These are phyloP conservation scores for Mallotus villosus DNA, from an alignment of 2,797 vertebrate species.

Conservation along the genomic window DNA sequence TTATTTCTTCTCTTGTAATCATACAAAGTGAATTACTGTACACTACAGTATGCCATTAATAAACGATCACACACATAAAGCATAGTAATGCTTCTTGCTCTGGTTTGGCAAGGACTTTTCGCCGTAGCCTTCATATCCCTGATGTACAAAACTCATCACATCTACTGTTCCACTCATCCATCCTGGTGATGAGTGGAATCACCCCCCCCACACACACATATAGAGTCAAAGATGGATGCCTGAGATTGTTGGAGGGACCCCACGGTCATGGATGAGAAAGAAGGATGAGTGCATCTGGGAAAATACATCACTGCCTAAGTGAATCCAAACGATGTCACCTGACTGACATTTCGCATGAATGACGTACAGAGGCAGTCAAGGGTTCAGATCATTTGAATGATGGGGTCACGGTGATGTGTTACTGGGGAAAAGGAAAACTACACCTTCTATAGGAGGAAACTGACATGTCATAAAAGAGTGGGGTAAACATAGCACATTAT, in stretches of 20 bases:
- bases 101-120: conserved; percentile 4
- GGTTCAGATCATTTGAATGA: background rate
- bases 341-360: background rate
- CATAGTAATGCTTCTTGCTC: background rate
- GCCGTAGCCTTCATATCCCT: background rate
- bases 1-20: background rate
- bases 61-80: background rate
- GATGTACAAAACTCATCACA: conserved; percentile 4
- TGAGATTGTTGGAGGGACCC: background rate
- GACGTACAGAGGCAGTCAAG: no score
- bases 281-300: background rate
- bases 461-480: conserved; percentile 32
- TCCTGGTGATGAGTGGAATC: no score
- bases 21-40: background rate
- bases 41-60: background rate
- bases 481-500: conserved; percentile 37
- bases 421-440: background rate
- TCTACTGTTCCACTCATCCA: background rate
- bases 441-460: conserved; percentile 11
- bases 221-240: background rate
- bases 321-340: background rate
- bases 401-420: no score
- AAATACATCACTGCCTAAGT: background rate
- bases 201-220: no score
- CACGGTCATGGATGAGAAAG: background rate